phyloP scores from a whole-genome alignment of 2,113 vertebrate species.

The Oreocharis arfaki region DNA sequence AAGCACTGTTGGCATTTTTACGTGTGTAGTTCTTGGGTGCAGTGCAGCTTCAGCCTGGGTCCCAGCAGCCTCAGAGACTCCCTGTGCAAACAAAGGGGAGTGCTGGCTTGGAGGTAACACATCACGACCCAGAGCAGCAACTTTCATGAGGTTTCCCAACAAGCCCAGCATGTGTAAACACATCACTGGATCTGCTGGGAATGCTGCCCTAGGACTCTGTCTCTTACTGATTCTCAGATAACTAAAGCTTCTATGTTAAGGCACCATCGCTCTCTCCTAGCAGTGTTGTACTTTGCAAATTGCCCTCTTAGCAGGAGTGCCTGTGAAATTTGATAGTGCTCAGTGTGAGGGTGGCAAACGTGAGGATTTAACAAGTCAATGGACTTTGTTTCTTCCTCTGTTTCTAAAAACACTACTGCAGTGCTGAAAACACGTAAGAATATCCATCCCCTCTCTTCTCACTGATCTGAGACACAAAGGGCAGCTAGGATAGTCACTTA shows the following conservation, averaged over 20 bases:
- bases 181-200: not conserved
- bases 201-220: not conserved
- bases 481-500: not conserved
- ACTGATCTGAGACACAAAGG: not conserved
- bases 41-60: not conserved
- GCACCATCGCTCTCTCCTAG: not conserved
- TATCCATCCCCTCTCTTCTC: not conserved
- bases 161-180: not conserved
- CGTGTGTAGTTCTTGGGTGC: not conserved
- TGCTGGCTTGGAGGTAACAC: not conserved
- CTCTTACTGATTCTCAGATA: not conserved
- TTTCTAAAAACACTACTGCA: not conserved
- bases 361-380: not conserved
- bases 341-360: not conserved
- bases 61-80: not conserved
- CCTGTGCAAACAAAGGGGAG: not conserved
- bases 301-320: not conserved
- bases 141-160: not conserved
- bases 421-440: not conserved
- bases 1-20: not conserved
- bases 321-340: not conserved
- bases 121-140: accelerated
- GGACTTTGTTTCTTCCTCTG: not conserved
- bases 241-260: not conserved
- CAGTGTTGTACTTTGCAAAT: not conserved